Base-by-base conservation (phyloP, 2,888 invertebrate genomes). In the Abrostola tripartita region DNA sequence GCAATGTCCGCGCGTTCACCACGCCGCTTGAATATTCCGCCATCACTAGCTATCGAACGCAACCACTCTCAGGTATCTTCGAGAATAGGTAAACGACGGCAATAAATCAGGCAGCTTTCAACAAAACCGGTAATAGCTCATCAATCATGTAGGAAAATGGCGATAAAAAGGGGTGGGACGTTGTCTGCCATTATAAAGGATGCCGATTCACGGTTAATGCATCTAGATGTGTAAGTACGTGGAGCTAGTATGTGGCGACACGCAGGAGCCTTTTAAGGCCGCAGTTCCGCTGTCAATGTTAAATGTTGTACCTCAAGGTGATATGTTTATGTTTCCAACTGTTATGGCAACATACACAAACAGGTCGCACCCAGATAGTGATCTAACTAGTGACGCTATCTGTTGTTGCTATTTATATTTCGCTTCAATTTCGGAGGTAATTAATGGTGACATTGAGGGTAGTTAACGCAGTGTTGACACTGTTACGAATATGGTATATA, bases 321-420 rank as follows among this genome's bases (percentile, higher is more conserved):
- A 81, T 73, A 74, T 70, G 81, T 81, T 78, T 84, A 79, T 83
- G 76, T 82, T 83, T 84, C 78, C 71, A 81, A 84, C 82, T 79
- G 74, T 83, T 86, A 87, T 87, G 86, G 87, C 78, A 84, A 82
- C 79, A 86, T 87, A 88, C 81, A 87, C 81, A 82, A 82, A 85
- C 84, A 78, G 78, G 87, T 85, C 89, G 83, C 89, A 79, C 90
- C 90, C 86, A 87, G 68, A 65, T 77, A 85, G 82, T 92, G 91
- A 92, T 91, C 90, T 90, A 91, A 91, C 83, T 71, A 52, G 79
- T 90, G 90, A 91, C 89, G 89, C 68, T 88, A 87, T 88, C 75
- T 75, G 76, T 74, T 71, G 72, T 78, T 75, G 69, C 87, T 91
- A 90, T 90, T 90, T 89, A 85, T 89, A 88, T 65, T 72, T 74